Evolutionary conservation across 2,113 vertebrate species (phyloP).

Genomic region (Tachysurus vachellii): DNA sequence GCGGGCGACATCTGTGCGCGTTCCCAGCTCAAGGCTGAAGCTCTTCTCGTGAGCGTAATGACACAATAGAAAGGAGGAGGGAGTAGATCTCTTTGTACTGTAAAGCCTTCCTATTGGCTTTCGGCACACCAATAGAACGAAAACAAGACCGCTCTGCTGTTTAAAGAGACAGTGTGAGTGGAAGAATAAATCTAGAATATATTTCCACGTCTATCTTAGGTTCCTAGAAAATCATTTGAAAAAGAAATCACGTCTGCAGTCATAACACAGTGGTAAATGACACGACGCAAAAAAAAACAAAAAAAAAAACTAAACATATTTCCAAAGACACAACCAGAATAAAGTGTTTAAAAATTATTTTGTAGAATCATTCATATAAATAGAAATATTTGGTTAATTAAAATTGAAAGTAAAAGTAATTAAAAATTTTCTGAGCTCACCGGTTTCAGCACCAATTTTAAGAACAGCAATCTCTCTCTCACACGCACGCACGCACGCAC

Average conservation of each 20-base stretch:
- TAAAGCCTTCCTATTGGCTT: constrained; percentile 71
- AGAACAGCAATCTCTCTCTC: not conserved
- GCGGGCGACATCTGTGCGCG: not conserved
- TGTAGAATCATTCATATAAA: not conserved
- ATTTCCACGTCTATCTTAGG: not conserved
- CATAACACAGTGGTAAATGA: not conserved
- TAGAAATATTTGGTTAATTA: not conserved
- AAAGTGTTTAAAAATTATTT: not conserved
- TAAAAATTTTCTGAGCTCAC: not conserved
- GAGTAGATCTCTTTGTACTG: constrained; percentile 73
- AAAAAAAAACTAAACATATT: not conserved
- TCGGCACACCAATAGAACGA: constrained; percentile 41
- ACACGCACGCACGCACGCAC: no score
- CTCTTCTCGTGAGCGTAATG: not conserved
- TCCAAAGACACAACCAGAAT: not conserved
- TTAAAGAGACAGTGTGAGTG: constrained; percentile 63
- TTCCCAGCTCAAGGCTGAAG: not conserved
- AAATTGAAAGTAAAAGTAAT: no score
- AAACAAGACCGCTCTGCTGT: not conserved
- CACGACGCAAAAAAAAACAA: no score
- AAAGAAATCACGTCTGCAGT: not conserved
- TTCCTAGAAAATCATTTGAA: not conserved
- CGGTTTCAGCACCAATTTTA: not conserved
- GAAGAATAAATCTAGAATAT: no score
- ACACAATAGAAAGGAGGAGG: constrained; percentile 62